Conservation (phyloP, 2,888 invertebrate genomes). For the Tridacna crocea region DNA sequence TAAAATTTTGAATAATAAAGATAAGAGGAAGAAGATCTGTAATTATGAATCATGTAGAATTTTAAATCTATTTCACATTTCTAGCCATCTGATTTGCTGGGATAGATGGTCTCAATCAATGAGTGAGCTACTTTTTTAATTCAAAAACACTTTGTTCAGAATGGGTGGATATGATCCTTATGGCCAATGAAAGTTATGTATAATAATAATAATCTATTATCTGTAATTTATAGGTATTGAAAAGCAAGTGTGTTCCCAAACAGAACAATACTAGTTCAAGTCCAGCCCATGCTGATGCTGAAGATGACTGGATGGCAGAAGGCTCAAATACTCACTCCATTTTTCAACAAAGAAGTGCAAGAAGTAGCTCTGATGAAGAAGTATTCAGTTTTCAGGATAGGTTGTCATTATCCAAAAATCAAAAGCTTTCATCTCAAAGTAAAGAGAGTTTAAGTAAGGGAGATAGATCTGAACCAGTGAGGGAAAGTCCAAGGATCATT, state of each 20-base stretch:
- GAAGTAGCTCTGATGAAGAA: constrained; percentile 74
- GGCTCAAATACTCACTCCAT: constrained; percentile 71
- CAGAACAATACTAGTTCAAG: constrained; percentile 38
- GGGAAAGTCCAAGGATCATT: constrained; percentile 33
- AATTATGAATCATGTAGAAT: too few relatives aligned
- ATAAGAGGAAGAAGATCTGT: too few relatives aligned
- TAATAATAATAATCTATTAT: neutral
- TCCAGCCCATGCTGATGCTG: constrained; percentile 16
- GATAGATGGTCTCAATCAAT: too few relatives aligned
- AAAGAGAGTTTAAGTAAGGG: constrained; percentile 35
- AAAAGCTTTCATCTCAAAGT: constrained; percentile 28
- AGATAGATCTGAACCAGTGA: constrained; percentile 37
- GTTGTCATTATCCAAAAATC: constrained; percentile 39
- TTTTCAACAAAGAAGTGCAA: constrained; percentile 72
- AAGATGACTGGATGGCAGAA: constrained; percentile 51
- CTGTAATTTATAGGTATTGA: constrained; percentile 41
- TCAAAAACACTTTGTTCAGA: too few relatives aligned
- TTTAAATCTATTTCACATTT: too few relatives aligned
- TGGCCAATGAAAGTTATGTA: neutral
- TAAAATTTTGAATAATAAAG: too few relatives aligned
- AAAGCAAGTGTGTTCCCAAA: constrained; percentile 50
- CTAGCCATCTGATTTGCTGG: too few relatives aligned
- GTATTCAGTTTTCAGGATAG: constrained; percentile 50
- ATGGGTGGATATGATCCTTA: neutral
- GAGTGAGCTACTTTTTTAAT: too few relatives aligned